phyloP scores from a whole-genome alignment of 2,113 vertebrate species.

The Callionymus lyra region DNA sequence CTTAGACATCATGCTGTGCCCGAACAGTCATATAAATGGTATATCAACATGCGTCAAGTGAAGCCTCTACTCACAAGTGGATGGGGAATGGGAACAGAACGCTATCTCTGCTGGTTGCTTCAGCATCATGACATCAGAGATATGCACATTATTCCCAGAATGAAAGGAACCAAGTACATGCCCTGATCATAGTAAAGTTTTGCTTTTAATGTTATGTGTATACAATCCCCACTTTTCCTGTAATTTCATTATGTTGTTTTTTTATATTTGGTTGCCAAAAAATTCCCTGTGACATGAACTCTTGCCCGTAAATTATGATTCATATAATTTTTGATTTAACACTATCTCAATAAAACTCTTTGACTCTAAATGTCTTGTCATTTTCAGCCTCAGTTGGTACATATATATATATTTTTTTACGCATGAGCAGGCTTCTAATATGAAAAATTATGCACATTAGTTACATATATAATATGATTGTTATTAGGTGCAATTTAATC shows the following conservation, averaged over 20 bases:
- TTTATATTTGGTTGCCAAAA: neutral
- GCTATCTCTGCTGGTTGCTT: slow-evolving; percentile 71
- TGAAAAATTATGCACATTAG: no score
- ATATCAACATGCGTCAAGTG: slow-evolving; percentile 62
- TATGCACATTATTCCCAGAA: slow-evolving; percentile 67
- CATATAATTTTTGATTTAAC: no score
- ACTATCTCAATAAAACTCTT: no score
- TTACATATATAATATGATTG: no score
- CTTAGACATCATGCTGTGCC: slow-evolving; percentile 63
- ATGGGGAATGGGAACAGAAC: slow-evolving; percentile 74
- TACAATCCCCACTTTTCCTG: neutral
- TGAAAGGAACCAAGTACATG: slow-evolving; percentile 68
- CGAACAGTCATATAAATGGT: slow-evolving; percentile 68
- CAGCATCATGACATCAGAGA: slow-evolving; percentile 68
- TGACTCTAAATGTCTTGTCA: no score
- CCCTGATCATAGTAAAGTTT: slow-evolving; percentile 43
- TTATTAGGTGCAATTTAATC: no score
- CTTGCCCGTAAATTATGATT: no score
- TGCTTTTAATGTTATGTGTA: no score
- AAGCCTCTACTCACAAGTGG: slow-evolving; percentile 65
- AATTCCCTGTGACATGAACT: no score
- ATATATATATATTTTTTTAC: no score
- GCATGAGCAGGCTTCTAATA: no score
- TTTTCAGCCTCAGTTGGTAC: no score
- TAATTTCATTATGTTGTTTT: slow-evolving; percentile 1